Evolutionary conservation across 2,888 invertebrate species (phyloP).

Genomic region (Lochmaea capreae): DNA sequence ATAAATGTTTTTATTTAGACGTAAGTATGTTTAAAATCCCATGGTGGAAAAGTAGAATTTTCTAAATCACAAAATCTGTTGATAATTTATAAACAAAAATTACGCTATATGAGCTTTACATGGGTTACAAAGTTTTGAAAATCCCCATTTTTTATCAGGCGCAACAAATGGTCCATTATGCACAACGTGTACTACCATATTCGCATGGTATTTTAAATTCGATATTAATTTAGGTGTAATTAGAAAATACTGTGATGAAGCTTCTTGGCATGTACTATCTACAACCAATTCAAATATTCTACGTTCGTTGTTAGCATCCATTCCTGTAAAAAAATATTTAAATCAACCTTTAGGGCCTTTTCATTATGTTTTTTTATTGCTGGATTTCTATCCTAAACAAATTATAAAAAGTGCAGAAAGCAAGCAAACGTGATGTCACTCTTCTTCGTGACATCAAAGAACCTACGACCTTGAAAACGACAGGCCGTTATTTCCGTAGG

Average conservation of each 20-base stretch:
- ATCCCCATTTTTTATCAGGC: constrained; percentile 63
- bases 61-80: not conserved
- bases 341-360: not conserved
- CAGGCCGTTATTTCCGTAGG: too few species aligned
- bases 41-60: not conserved
- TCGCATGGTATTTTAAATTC: constrained; percentile 75
- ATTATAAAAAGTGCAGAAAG: not conserved
- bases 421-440: too few species aligned
- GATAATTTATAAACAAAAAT: not conserved
- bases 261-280: constrained; percentile 72
- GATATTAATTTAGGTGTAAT: constrained; percentile 93
- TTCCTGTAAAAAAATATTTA: constrained; percentile 65
- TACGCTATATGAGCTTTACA: constrained; percentile 43
- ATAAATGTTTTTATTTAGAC: too few species aligned
- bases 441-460: too few species aligned
- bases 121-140: constrained; percentile 56
- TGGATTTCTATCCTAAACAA: too few species aligned
- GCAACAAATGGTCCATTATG: constrained; percentile 75
- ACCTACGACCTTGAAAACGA: too few species aligned
- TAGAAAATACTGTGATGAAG: constrained; percentile 88
- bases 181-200: constrained; percentile 80
- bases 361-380: too few species aligned
- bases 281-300: constrained; percentile 84
- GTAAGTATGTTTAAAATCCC: not conserved
- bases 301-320: constrained; percentile 88